Percentiles rank a stretch among this genome's conserved stretches.
Evolutionary conservation across 2,888 invertebrate species (phyloP).

Genomic region (Caenorhabditis sulstoni): DNA sequence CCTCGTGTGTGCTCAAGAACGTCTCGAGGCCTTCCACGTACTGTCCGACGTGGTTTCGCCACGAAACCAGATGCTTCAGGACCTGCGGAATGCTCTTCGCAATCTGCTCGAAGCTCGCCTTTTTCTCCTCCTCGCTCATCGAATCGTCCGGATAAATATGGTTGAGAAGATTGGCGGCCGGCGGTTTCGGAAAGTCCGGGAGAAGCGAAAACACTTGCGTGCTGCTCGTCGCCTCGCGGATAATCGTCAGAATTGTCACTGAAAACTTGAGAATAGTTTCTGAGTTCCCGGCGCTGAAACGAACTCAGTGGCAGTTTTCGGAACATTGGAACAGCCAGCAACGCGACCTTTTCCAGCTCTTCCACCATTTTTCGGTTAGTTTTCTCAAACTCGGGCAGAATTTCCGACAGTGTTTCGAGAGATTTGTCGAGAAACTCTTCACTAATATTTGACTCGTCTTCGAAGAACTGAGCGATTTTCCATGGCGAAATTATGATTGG

Average conservation of each 20-base stretch:
- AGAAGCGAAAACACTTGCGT: neutral
- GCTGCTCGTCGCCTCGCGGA: neutral
- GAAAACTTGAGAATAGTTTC: conserved; percentile 3
- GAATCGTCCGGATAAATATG: conserved; percentile 23
- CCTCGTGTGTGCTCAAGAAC: conserved; percentile 1
- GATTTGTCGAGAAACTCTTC: conserved; percentile 37
- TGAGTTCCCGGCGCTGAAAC: neutral
- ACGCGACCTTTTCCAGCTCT: conserved; percentile 26
- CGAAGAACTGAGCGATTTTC: conserved; percentile 27
- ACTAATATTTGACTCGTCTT: conserved; percentile 1
- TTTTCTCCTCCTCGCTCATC: conserved; percentile 23
- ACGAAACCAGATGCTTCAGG: conserved; percentile 21
- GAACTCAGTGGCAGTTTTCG: conserved; percentile 29
- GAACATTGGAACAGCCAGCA: conserved; percentile 19
- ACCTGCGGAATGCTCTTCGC: conserved; percentile 16
- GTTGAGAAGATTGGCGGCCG: conserved; percentile 33
- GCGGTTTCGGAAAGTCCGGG: conserved; percentile 42
- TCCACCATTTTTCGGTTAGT: conserved; percentile 21
- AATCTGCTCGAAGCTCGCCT: conserved; percentile 6
- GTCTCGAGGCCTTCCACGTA: conserved; percentile 5
- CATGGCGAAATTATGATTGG: conserved; percentile 38
- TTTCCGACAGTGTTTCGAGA: conserved; percentile 5
- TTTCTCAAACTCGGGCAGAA: conserved; percentile 18
- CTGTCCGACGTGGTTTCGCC: conserved; percentile 17
- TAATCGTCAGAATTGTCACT: conserved; percentile 24